Conservation (phyloP, 2,797 vertebrate genomes). For the Enteromius afrohamiltoni region DNA sequence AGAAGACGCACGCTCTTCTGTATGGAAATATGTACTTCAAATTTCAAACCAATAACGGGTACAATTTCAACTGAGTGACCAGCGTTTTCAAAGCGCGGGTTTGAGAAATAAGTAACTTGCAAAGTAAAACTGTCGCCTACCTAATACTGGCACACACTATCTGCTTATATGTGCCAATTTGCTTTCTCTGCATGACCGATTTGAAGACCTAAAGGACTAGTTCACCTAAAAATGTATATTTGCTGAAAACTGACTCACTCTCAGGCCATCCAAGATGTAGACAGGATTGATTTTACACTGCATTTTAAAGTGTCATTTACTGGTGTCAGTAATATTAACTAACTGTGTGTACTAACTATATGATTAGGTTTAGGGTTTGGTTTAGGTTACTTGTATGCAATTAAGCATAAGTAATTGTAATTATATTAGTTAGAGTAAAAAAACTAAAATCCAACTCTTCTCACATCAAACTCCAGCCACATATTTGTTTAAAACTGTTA, state of each 20-base stretch:
- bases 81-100: slow-evolving; percentile 23
- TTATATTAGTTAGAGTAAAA: too few relatives aligned
- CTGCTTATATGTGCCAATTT: slow-evolving; percentile 6
- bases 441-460: too few relatives aligned
- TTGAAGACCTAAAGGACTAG: neutral
- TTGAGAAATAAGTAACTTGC: slow-evolving; percentile 46
- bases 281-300: neutral
- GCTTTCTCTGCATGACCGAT: neutral
- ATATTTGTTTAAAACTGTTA: neutral
- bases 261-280: neutral
- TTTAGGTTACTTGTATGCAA: too few relatives aligned
- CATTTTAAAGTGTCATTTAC: too few relatives aligned
- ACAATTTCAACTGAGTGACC: slow-evolving; percentile 33
- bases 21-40: slow-evolving; percentile 54
- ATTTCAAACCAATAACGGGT: slow-evolving; percentile 31
- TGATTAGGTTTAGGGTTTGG: too few relatives aligned
- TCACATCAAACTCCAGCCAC: neutral
- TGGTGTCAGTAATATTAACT: too few relatives aligned
- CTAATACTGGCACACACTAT: neutral
- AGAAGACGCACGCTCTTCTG: slow-evolving; percentile 50
- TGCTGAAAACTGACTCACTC: neutral
- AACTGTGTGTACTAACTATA: too few relatives aligned
- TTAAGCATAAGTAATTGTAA: too few relatives aligned
- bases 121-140: slow-evolving; percentile 26
- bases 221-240: neutral